Evolutionary conservation across 35 echinoderm and acorn worm species (phyloP).

Genomic region (Anneissia japonica): DNA sequence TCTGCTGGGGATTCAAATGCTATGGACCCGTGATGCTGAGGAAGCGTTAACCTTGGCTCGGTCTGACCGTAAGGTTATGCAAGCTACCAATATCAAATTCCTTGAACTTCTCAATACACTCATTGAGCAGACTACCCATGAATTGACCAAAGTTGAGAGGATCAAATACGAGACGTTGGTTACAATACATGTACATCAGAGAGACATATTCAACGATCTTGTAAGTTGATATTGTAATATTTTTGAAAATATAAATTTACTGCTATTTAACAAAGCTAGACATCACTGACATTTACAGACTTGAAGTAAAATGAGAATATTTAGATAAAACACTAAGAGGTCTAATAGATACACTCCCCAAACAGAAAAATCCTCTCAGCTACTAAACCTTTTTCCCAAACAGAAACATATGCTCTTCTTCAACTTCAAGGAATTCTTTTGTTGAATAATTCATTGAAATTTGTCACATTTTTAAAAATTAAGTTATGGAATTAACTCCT

Average conservation of each 20-base stretch:
- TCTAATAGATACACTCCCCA: too few species aligned
- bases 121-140: constrained; percentile 97
- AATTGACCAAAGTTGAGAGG: constrained; percentile 91
- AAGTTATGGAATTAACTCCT: too few species aligned
- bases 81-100: constrained; percentile 79
- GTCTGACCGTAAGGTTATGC: constrained; percentile 98
- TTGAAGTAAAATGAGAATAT: too few species aligned
- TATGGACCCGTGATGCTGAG: constrained; percentile 97
- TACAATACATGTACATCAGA: constrained; percentile 98
- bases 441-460: not conserved
- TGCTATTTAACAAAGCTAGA: too few species aligned
- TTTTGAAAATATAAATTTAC: too few species aligned
- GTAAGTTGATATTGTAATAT: too few species aligned
- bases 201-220: constrained; percentile 98
- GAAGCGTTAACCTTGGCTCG: constrained; percentile 80
- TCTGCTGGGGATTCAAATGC: constrained; percentile 93
- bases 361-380: not conserved
- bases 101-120: constrained; percentile 84
- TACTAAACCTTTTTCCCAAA: not conserved
- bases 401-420: not conserved
- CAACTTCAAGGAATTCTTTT: not conserved
- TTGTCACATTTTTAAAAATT: too few species aligned
- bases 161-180: constrained; percentile 98
- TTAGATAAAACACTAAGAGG: too few species aligned
- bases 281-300: too few species aligned